Base-by-base conservation (phyloP, 2,888 invertebrate genomes). In the Cryptus viduatorius region DNA sequence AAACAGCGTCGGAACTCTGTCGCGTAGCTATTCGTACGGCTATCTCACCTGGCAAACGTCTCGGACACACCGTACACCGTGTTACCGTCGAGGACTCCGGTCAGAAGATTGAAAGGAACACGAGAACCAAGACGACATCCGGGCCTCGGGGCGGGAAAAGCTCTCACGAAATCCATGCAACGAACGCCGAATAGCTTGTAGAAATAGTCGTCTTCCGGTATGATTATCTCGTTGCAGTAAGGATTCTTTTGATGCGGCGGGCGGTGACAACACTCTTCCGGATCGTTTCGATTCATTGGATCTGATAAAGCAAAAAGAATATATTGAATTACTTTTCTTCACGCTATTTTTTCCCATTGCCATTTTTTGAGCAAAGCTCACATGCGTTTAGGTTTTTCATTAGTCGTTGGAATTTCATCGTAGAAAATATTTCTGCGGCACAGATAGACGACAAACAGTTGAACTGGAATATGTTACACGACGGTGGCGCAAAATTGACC, bases 121-220 rank as follows among this genome's bases (percentile, higher is more conserved):
- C 98, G 96, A 31, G 98, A 98, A 80, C 98, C 98, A 89, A 98
- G 95, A 92, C 97, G 96, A 94, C 98, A 98, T 89, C 98, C 97
- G 71, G 98, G 97, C 90, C 98, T 95, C 10, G 97, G 97, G 1
- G 97, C 97, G 14, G 98, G 98, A 94, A 98, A 97, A 56, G 97
- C 98, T 89, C 98, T 95, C 12, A 98, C 98, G 91, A 98, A 98
- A 94, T 98, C 97, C 92, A 98, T 96, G 92, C 98, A 98, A 92
- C 96, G 96, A 72, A 98, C 97, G 88, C 96, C 96, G 93, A 97
- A 98, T 56, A 97, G 94, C 4, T 97, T 95, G 94, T 97, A 98
- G 95, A 98, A 98, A 93, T 98, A 97, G 93, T 98, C 98, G 92
- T 98, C 97, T 88, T 97, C 97, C 0, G 98, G 98, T 69, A 98